These are phyloP conservation scores for Falcaria lacertinaria DNA, from an alignment of 2,888 invertebrate genomes.

Conservation along the genomic window DNA sequence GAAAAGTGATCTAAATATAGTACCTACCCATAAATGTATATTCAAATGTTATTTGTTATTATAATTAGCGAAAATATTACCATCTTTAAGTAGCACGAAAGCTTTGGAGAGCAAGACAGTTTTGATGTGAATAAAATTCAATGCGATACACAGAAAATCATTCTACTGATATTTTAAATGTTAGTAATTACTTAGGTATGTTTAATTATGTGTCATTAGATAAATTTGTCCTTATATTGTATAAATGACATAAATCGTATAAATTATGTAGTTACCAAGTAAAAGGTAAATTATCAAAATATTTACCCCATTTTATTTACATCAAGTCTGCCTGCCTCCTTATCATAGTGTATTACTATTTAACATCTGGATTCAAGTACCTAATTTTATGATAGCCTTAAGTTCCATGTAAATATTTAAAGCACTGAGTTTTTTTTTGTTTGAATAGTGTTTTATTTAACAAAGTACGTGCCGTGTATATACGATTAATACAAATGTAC, in stretches of 20 bases:
- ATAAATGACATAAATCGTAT: too few species aligned
- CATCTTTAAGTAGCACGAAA: slow-evolving; percentile 1
- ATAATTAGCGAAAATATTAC: slow-evolving; percentile 13
- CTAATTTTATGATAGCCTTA: slow-evolving; percentile 53
- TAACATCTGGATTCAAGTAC: slow-evolving; percentile 49
- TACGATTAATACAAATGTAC: slow-evolving; percentile 63
- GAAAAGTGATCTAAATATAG: slow-evolving; percentile 36
- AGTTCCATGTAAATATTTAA: slow-evolving; percentile 65
- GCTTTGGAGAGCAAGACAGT: slow-evolving; percentile 9
- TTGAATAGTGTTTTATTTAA: slow-evolving; percentile 53
- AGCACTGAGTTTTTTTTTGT: slow-evolving; percentile 54
- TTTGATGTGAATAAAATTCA: slow-evolving; percentile 24
- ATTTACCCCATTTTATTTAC: neutral
- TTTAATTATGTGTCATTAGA: neutral
- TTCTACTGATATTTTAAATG: too few species aligned
- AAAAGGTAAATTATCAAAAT: too few species aligned
- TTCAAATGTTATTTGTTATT: slow-evolving; percentile 23
- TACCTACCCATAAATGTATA: slow-evolving; percentile 13
- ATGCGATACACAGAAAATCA: too few species aligned
- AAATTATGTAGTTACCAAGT: neutral
- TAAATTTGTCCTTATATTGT: too few species aligned
- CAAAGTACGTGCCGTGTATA: slow-evolving; percentile 73
- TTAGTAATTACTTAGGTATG: neutral
- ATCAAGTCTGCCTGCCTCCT: neutral
- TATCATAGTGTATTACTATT: slow-evolving; percentile 7